Conservation (phyloP, 2,888 invertebrate species). For the Dromius quadrimaculatus region DNA sequence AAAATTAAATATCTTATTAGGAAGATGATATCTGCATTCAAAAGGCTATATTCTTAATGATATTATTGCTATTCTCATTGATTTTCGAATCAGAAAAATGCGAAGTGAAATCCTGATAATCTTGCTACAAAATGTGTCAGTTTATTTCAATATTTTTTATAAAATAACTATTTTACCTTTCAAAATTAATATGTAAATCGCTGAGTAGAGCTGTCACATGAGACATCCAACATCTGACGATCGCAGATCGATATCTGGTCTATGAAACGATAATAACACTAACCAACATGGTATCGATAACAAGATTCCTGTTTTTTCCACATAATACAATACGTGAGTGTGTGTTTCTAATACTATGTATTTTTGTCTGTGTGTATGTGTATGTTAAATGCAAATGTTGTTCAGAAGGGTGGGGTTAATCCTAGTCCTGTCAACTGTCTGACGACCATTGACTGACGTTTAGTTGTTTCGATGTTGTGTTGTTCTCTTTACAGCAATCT, state of each 20-base stretch:
- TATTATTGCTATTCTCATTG: too few species aligned
- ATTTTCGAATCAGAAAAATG: too few species aligned
- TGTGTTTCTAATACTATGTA: too few species aligned
- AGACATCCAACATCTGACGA: background rate
- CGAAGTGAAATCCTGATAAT: too few species aligned
- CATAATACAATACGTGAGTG: too few species aligned
- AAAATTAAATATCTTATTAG: constrained; percentile 1
- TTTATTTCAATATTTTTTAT: too few species aligned
- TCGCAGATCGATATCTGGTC: constrained; percentile 7
- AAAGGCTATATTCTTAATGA: too few species aligned
- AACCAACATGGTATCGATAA: constrained; percentile 6
- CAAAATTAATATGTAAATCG: constrained; percentile 15
- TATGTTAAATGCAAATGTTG: constrained; percentile 23
- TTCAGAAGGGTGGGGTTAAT: constrained; percentile 21
- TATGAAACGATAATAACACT: constrained; percentile 29
- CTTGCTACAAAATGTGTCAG: too few species aligned
- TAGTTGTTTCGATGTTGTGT: background rate
- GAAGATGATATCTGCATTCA: too few species aligned
- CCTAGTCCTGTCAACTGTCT: constrained; percentile 38
- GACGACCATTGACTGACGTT: constrained; percentile 31
- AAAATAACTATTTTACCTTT: too few species aligned
- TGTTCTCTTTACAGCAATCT: constrained; percentile 3
- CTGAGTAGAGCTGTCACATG: background rate
- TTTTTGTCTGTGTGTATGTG: background rate
- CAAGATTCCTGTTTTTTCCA: too few species aligned